These are phyloP conservation scores for Deroplatys truncata DNA, from an alignment of 2,888 invertebrate species.

Conservation along the genomic window DNA sequence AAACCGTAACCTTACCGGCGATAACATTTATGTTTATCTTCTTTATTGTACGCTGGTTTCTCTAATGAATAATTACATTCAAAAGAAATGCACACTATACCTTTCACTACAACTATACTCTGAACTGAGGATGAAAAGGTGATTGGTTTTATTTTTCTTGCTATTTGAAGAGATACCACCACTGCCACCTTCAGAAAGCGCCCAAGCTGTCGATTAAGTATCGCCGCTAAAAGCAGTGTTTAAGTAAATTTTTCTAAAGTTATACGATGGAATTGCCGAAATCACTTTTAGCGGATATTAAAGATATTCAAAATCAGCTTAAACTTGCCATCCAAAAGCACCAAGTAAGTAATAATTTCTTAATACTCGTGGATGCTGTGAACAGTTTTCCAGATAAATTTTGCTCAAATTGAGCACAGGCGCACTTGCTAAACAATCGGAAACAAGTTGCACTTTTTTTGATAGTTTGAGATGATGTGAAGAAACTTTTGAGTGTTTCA, in stretches of 20 bases:
- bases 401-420: constrained; percentile 1
- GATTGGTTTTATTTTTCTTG: background rate
- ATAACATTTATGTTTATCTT: background rate
- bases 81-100: no score
- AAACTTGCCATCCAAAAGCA: constrained; percentile 60
- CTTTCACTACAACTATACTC: background rate
- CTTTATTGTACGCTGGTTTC: no score
- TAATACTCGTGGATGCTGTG: background rate
- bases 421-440: constrained; percentile 15
- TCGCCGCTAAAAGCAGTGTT: background rate
- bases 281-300: constrained; percentile 58
- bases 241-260: background rate
- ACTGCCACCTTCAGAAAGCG: constrained; percentile 9
- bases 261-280: constrained; percentile 17
- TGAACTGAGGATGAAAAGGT: background rate
- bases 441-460: constrained; percentile 4
- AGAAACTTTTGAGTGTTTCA: background rate
- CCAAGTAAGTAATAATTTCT: constrained; percentile 49
- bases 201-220: background rate
- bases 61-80: no score
- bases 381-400: background rate
- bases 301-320: constrained; percentile 55
- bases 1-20: background rate
- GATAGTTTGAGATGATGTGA: constrained; percentile 1
- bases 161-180: background rate